Base-by-base conservation (phyloP, 2,113 vertebrate species). In the Bostrychus sinensis region DNA sequence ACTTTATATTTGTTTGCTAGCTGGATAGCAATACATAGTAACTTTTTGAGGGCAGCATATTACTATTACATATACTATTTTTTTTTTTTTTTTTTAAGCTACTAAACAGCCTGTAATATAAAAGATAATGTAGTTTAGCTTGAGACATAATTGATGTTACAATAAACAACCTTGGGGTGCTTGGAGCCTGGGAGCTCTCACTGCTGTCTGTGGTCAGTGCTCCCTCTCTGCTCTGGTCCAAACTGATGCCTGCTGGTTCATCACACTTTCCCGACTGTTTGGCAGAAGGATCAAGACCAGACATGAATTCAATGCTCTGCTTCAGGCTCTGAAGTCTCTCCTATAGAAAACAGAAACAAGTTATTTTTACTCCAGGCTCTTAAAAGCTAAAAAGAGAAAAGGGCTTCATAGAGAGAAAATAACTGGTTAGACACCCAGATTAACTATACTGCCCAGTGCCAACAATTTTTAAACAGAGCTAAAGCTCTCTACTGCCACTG, bases 241-340 rank as follows among this genome's bases (percentile, higher is more conserved):
- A 30, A 10, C 34, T 80, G 71, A 38, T 85, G 73, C 60, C 90
- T 69, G 34, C 86, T 81, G 62, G 80, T 23, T 80, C 91, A 9
- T 93, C 93, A 22, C 84, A 59, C 17, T 94, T 95, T 4, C 62
- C 56, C 25, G 88, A 85, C 23, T 91, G 93, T 72, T 92, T 91
- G 13, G 88, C 90, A 13, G 83, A 72, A 43, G 90, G 93, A 72
- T 96, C 95, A 54, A 99, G 89, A 77, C 95, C 95, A 13, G 95
- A 93, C 96, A 98, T 96, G 86, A 98, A 98, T 58, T 95, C 94
- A 80, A 98, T 98, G 77, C 96, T 98, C 85, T 98, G 95, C 78
- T 95, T 98, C 82, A 99, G 84, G 82, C 96, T 98, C 42, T 96
- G 93, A 67, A 99, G 93, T 78, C 96, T 93, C 79, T 99, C 97